These are phyloP conservation scores for human DNA, from an alignment of 2,113 vertebrate species.

Conservation along the genomic window DNA sequence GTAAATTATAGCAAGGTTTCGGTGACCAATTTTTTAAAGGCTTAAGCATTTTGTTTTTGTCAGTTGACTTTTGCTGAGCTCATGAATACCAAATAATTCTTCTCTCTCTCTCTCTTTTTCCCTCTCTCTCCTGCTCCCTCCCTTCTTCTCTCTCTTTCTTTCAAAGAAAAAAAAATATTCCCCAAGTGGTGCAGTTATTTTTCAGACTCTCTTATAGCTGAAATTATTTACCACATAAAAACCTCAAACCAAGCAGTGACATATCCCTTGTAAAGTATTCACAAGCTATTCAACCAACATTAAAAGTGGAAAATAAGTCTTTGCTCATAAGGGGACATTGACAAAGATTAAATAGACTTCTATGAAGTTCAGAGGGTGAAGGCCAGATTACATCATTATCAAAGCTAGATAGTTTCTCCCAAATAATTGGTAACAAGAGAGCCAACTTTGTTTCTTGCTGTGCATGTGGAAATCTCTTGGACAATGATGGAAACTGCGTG, in stretches of 20 bases:
- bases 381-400: constrained; percentile 71
- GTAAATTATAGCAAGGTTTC: constrained; percentile 22
- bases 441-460: constrained; percentile 34
- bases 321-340: constrained; percentile 55
- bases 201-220: constrained; percentile 55
- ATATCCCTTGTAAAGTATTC: constrained; percentile 70
- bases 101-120: not conserved
- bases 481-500: constrained; percentile 65
- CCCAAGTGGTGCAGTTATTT: constrained; percentile 37
- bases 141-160: not conserved
- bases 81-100: not conserved
- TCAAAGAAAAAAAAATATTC: constrained; percentile 31
- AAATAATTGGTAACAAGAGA: constrained; percentile 66
- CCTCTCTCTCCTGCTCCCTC: not conserved
- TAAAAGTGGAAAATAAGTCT: constrained; percentile 59
- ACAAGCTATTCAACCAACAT: constrained; percentile 56
- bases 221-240: constrained; percentile 70
- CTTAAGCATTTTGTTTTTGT: not conserved
- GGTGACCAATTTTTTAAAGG: not conserved
- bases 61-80: constrained; percentile 34
- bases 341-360: constrained; percentile 61
- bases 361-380: constrained; percentile 60
- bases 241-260: constrained; percentile 53
- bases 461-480: constrained; percentile 60
- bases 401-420: constrained; percentile 65